Evolutionary conservation across 1,140 invertebrate genomes (phyloP), one percentile per base, ranked within the genome.

Genomic region (Hydropsyche tenuis): DNA sequence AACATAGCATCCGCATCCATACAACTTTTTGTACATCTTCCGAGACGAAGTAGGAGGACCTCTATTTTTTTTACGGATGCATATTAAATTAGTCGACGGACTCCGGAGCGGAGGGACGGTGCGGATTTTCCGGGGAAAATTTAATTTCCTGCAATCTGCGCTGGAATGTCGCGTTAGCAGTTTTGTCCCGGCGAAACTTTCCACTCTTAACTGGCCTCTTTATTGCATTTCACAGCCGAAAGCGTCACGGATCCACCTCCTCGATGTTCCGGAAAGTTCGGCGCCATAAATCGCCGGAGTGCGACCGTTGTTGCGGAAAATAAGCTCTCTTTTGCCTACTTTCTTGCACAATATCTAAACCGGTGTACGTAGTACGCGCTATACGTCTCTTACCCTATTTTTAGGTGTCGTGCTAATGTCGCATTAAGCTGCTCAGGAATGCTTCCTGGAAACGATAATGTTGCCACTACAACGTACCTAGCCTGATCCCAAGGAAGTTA

Each of bases 61-160:
- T 4, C n/a, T n/a, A n/a, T n/a, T n/a, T 37, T 9, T 9, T 37
- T 37, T 9, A 9, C 30, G 30, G 9, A 37, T 37, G 30, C 30
- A 37, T 9, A 37, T 37, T 9, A 9, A 53, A 20, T 53, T 18
- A 53, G 48, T 7, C 48, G 11, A 14, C 12, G 23, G 23, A 60
- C 22, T 18, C 14, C 11, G 22, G 0, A 0, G 23, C 11, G 14
- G 3, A 20, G 11, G 1, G 16, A 9, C 18, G 51, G 51, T 1
- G 56, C 6, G 20, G 22, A 20, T 37, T 37, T 37, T 37, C 30
- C 22, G 4, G 22, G 63, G 63, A 22, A 70, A 70, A 70, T 70
- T 70, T 70, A 70, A 70, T 70, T 70, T 70, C 68, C 68, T 70
- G 68, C 68, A 70, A 70, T 70, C 68, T 56, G 48, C 68, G 68